These are phyloP conservation scores for Lynx canadensis DNA, from an alignment of 2,113 vertebrate species.

Conservation along the genomic window DNA sequence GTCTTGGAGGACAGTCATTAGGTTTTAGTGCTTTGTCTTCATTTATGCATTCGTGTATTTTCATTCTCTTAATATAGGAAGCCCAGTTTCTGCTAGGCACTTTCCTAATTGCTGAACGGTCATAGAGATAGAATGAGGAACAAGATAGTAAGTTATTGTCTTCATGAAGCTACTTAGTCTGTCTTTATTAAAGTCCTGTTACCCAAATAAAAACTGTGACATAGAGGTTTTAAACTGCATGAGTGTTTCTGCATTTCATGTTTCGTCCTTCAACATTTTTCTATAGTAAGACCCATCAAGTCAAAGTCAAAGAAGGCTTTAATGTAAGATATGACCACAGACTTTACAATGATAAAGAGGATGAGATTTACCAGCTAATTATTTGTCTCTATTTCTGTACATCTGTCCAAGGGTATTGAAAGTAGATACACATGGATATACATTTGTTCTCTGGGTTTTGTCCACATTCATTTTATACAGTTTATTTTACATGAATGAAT, in stretches of 20 bases:
- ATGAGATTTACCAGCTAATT: not conserved
- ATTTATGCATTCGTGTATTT: not conserved
- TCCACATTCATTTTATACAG: not conserved
- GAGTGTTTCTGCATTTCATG: not conserved
- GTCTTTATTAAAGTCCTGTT: not conserved
- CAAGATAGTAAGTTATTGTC: not conserved
- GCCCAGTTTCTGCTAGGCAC: not conserved
- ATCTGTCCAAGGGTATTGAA: not conserved
- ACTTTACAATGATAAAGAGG: not conserved
- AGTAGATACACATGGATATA: not conserved
- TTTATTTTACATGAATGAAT: constrained; percentile 38
- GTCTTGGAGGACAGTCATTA: not conserved
- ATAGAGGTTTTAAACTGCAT: not conserved
- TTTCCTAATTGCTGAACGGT: not conserved
- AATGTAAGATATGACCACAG: not conserved
- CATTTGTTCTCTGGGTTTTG: not conserved
- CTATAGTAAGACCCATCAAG: not conserved
- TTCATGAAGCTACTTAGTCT: not conserved
- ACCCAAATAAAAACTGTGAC: not conserved
- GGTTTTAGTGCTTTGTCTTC: not conserved
- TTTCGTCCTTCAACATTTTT: constrained; percentile 8
- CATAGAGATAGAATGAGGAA: not conserved
- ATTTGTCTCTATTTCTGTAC: not conserved
- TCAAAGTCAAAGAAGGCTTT: constrained; percentile 6
- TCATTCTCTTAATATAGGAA: constrained; percentile 28